Conservation (phyloP, 2,888 invertebrate species). For the Tiliacea citrago region DNA sequence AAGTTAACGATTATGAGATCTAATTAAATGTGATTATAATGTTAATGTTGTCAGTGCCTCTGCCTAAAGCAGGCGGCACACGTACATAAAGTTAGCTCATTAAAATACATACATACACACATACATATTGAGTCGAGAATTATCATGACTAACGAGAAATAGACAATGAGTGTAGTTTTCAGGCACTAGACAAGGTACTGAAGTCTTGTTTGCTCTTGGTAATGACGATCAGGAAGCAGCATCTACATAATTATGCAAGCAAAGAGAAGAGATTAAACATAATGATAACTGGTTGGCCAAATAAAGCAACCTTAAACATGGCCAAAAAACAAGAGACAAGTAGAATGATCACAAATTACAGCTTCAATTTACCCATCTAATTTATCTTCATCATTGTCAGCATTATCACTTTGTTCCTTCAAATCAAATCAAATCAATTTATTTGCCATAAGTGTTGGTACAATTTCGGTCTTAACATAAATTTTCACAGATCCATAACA, state of each 20-base stretch:
- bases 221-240: not conserved
- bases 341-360: too few relatives aligned
- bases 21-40: constrained; percentile 20
- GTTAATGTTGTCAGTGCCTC: constrained; percentile 7
- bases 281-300: not conserved
- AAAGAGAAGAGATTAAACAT: not conserved
- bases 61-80: not conserved
- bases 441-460: too few relatives aligned
- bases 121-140: constrained; percentile 4
- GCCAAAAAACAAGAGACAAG: not conserved
- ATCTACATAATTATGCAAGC: not conserved
- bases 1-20: not conserved
- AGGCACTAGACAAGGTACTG: not conserved
- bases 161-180: not conserved
- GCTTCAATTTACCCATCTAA: not conserved
- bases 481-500: too few relatives aligned
- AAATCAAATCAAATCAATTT: too few relatives aligned
- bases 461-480: too few relatives aligned
- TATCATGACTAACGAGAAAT: not conserved
- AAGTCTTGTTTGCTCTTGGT: too few relatives aligned
- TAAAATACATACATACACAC: too few relatives aligned
- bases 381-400: not conserved
- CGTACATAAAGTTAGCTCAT: constrained; percentile 24
- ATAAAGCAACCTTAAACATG: not conserved
- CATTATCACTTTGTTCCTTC: not conserved